Evolutionary conservation across 2,797 vertebrate genomes (phyloP).

Genomic region (Sandelia bainsii): DNA sequence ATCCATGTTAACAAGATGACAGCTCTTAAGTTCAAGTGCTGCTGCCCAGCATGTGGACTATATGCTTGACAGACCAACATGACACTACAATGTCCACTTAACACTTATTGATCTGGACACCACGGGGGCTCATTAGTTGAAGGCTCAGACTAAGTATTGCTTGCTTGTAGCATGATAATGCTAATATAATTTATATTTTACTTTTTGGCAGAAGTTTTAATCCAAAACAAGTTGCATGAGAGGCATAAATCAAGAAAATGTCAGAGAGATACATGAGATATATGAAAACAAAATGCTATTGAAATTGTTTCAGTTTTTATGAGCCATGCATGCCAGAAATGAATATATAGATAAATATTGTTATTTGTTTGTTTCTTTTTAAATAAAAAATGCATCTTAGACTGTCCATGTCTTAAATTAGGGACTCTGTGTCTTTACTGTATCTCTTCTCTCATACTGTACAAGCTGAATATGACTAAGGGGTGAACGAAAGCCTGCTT

Average conservation of each 20-base stretch:
- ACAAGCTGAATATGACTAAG: constrained; percentile 30
- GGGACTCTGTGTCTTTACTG: constrained; percentile 7
- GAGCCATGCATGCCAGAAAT: too few species aligned
- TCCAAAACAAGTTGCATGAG: too few species aligned
- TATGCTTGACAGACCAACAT: constrained; percentile 59
- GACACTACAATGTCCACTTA: constrained; percentile 70
- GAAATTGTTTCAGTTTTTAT: too few species aligned
- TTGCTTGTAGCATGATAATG: background rate
- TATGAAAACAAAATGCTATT: too few species aligned
- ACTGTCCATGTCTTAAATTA: constrained; percentile 25
- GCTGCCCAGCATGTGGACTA: constrained; percentile 39
- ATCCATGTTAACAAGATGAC: constrained; percentile 77
- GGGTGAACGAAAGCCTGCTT: constrained; percentile 10
- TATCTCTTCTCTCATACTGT: constrained; percentile 13
- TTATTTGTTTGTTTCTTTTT: too few species aligned
- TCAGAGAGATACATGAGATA: too few species aligned
- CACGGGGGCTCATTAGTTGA: constrained; percentile 54
- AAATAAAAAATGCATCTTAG: too few species aligned
- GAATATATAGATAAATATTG: too few species aligned
- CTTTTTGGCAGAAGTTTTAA: too few species aligned
- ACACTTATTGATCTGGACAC: constrained; percentile 73
- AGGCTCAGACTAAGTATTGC: constrained; percentile 17
- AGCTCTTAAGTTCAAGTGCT: constrained; percentile 69
- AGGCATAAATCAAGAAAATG: too few species aligned
- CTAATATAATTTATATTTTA: background rate